phyloP scores from a whole-genome alignment of 2,797 vertebrate species.

The Rhadinocentrus ornatus region DNA sequence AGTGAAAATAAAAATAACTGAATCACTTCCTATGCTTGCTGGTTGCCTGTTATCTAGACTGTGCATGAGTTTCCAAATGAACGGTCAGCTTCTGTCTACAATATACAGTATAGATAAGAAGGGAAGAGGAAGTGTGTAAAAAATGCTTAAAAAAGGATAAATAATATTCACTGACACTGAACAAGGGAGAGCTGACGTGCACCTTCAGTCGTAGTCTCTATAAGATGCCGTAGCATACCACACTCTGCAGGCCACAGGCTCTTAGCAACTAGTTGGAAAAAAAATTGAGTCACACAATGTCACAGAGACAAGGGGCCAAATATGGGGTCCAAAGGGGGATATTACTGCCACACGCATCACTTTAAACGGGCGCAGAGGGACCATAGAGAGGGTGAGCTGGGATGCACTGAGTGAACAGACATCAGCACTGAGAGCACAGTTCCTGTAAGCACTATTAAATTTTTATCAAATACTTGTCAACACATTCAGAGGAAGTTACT shows the following conservation, averaged over 20 bases:
- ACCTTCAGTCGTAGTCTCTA: slow-evolving; percentile 15
- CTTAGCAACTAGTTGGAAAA: slow-evolving; percentile 43
- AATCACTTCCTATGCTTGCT: slow-evolving; percentile 76
- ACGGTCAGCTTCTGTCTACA: slow-evolving; percentile 60
- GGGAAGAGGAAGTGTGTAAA: slow-evolving; percentile 54
- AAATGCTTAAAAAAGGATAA: slow-evolving; percentile 44
- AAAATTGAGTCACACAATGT: slow-evolving; percentile 41
- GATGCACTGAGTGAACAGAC: slow-evolving; percentile 37
- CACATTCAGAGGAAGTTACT: slow-evolving; percentile 35
- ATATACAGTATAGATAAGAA: slow-evolving; percentile 35
- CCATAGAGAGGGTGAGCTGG: slow-evolving; percentile 40
- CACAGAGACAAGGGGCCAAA: slow-evolving; percentile 53
- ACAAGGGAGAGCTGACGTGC: slow-evolving; percentile 33
- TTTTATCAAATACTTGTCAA: slow-evolving; percentile 22
- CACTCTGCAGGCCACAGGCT: slow-evolving; percentile 24
- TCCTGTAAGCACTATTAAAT: slow-evolving; percentile 25
- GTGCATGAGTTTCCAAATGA: slow-evolving; percentile 64
- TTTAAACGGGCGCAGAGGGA: slow-evolving; percentile 56
- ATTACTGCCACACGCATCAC: slow-evolving; percentile 55
- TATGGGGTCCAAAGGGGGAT: slow-evolving; percentile 45
- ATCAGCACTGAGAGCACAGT: slow-evolving; percentile 20
- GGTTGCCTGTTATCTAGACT: slow-evolving; percentile 72
- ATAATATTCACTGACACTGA: slow-evolving; percentile 50
- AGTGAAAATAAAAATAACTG: slow-evolving; percentile 66
- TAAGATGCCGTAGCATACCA: slow-evolving; percentile 11